Conservation (phyloP, 2,113 vertebrate species). For the Rhinolophus ferrumequinum region DNA sequence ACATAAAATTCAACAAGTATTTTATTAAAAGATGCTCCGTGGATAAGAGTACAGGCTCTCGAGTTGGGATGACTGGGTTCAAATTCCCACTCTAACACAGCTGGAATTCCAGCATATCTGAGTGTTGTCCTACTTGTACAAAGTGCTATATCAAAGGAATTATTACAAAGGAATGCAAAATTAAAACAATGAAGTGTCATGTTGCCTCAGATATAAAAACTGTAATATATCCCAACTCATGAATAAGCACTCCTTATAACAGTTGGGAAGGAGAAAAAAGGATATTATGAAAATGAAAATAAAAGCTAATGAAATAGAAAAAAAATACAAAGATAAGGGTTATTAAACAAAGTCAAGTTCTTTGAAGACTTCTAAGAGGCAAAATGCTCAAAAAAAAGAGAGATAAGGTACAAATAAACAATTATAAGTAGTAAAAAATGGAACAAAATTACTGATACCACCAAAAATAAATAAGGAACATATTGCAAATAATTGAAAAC, state of each 20-base stretch:
- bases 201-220: background rate
- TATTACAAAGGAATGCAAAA: background rate
- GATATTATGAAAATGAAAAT: background rate
- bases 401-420: background rate
- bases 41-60: background rate
- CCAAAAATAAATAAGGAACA: background rate
- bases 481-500: background rate
- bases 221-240: background rate
- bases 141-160: too few relatives aligned
- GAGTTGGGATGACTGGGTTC: background rate
- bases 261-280: background rate
- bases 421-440: background rate
- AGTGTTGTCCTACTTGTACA: background rate
- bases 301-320: background rate
- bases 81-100: background rate
- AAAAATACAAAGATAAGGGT: background rate
- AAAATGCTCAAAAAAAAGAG: background rate
- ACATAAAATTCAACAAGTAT: background rate
- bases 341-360: constrained; percentile 11
- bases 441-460: background rate
- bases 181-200: constrained; percentile 22
- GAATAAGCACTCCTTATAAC: background rate
- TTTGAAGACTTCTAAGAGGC: constrained; percentile 13
- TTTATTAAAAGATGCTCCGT: background rate
- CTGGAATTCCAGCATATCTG: background rate